phyloP scores from a whole-genome alignment of 2,113 vertebrate genomes.

The Phrynocephalus versicolor region DNA sequence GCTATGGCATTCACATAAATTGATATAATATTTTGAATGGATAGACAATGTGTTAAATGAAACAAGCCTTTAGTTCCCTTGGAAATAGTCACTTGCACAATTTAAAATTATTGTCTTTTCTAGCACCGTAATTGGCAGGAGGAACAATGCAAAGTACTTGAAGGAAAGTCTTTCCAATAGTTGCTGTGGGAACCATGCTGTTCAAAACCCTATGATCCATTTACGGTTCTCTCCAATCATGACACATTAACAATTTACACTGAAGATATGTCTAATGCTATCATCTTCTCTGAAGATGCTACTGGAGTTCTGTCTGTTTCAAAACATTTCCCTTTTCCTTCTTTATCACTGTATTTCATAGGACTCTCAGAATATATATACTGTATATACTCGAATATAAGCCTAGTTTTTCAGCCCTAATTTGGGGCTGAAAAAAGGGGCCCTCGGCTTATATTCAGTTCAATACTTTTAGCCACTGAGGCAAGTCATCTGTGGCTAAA shows the following conservation, averaged over 20 bases:
- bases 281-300: background rate
- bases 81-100: background rate
- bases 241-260: background rate
- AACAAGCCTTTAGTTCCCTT: background rate
- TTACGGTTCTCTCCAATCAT: background rate
- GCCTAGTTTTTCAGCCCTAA: no score
- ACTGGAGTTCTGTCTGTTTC: background rate
- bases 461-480: no score
- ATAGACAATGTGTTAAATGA: background rate
- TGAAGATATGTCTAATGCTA: background rate
- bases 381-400: no score
- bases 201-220: background rate
- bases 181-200: background rate
- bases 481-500: no score
- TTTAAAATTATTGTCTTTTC: background rate
- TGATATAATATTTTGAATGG: background rate
- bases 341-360: background rate
- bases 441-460: no score
- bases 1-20: background rate
- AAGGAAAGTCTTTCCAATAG: background rate
- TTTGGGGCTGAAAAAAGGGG: no score
- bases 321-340: background rate
- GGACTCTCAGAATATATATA: background rate
- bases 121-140: background rate
- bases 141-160: background rate